Percentiles rank a stretch among this genome's conserved stretches.
phyloP scores from a whole-genome alignment of 1,140 invertebrate species.

The Drosophila persimilis region DNA sequence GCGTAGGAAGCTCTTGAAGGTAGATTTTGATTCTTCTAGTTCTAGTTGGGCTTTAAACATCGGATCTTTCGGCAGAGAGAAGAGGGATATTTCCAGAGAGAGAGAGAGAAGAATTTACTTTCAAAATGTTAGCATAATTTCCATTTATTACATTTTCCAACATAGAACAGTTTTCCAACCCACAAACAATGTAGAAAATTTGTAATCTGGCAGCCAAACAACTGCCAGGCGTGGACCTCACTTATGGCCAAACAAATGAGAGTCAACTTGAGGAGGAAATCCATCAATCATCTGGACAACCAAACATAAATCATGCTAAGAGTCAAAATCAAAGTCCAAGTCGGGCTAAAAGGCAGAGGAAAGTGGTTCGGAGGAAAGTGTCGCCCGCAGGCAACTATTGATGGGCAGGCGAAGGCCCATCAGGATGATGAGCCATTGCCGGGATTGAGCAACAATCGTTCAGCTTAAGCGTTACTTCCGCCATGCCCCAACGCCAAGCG shows the following conservation, averaged over 20 bases:
- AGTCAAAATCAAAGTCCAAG: constrained; percentile 23
- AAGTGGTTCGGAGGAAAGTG: constrained; percentile 5
- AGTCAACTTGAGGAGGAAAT: constrained; percentile 29
- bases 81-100: too few species aligned
- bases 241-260: constrained; percentile 37
- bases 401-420: constrained; percentile 31
- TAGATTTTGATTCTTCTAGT: too few species aligned
- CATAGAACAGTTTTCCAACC: background rate
- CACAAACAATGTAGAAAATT: constrained; percentile 18
- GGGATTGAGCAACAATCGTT: constrained; percentile 52
- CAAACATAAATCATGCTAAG: constrained; percentile 72
- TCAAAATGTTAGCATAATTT: too few species aligned
- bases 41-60: too few species aligned
- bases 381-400: constrained; percentile 38
- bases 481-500: constrained; percentile 17
- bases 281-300: constrained; percentile 71
- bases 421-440: constrained; percentile 38
- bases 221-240: constrained; percentile 5
- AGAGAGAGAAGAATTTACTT: too few species aligned
- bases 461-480: constrained; percentile 61
- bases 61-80: too few species aligned
- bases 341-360: background rate
- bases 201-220: constrained; percentile 52
- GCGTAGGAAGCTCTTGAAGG: too few species aligned
- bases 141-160: too few species aligned